Evolutionary conservation across 2,888 invertebrate species (phyloP), one percentile per base, ranked within the genome.

Genomic region (Cabera pusaria): DNA sequence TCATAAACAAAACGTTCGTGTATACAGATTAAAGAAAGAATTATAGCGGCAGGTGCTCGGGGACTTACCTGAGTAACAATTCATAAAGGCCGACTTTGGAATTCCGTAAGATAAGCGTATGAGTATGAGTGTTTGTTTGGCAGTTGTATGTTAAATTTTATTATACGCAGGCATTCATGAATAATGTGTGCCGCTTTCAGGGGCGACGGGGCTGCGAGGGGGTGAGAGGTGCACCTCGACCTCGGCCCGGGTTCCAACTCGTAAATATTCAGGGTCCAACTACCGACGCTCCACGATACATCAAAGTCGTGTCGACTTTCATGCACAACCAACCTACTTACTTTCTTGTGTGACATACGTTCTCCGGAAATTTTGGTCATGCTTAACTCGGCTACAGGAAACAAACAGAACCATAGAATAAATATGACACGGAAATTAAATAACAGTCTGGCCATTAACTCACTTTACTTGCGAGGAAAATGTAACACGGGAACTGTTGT

Each of bases 201-300:
- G 38, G 47, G 51, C 52, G 50, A 42, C 24, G 24, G 31, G 10
- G 19, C 5, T n/a, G 28, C 12, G 7, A 7, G 6, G 33, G 28
- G 50, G 52, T 45, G 53, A 48, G 60, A 59, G 58, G 55, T 49
- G 49, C 49, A 52, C 44, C 56, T 49, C 49, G 55, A 44, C 52
- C 49, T 51, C 57, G 52, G 57, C 55, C 58, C 52, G 59, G 52
- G 56, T 57, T 65, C 57, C 61, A 56, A 54, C 68, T 77, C 75
- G 78, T 82, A 80, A 80, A 82, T 81, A 82, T 82, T 80, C 80
- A 79, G 75, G 75, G 74, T 72, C 72, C 73, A 59, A 67, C 70
- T 64, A 56, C 58, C 62, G 64, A 57, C 72, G 68, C 58, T 68
- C 63, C 64, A 64, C 72, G 68, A 77, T 78, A 77, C 77, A 78